A percentile compares a stretch with the other conserved stretches of the same genome.
Conservation (phyloP, 2,888 invertebrate species). For the Drosophila demipolita region DNA sequence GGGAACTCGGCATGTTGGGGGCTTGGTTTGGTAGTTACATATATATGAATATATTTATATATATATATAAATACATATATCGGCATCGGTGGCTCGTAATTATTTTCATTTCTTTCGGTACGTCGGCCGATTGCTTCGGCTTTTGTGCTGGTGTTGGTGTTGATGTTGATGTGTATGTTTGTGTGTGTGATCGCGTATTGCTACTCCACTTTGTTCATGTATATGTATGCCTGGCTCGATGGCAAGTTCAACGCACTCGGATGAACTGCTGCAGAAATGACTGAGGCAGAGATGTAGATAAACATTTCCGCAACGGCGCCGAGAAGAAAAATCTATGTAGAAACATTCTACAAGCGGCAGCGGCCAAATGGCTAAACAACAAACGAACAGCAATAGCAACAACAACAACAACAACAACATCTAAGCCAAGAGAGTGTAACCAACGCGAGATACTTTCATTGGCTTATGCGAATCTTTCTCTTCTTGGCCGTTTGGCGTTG, state of each 20-base stretch:
- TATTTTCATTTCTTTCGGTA: constrained; percentile 71
- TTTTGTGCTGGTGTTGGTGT: constrained; percentile 7
- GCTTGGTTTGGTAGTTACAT: constrained; percentile 14
- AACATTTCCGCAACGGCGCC: constrained; percentile 75
- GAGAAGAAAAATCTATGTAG: constrained; percentile 72
- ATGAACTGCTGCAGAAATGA: constrained; percentile 78
- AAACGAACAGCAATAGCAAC: background rate
- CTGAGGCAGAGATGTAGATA: constrained; percentile 64
- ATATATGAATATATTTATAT: background rate
- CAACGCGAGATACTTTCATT: constrained; percentile 74
- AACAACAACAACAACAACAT: constrained; percentile 19
- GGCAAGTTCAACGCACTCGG: constrained; percentile 81
- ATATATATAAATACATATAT: constrained; percentile 7
- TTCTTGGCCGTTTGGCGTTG: constrained; percentile 55
- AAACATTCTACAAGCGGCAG: constrained; percentile 66
- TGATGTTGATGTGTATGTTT: constrained; percentile 12
- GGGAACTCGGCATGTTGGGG: constrained; percentile 20
- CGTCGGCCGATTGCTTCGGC: constrained; percentile 19
- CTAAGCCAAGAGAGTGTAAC: constrained; percentile 64
- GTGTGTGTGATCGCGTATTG: constrained; percentile 38
- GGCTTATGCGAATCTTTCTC: constrained; percentile 69
- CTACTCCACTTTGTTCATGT: constrained; percentile 73
- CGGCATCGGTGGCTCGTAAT: constrained; percentile 55
- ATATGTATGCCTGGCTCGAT: constrained; percentile 51
- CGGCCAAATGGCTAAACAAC: constrained; percentile 32